A percentile compares a stretch with the other conserved stretches of the same genome.
Evolutionary conservation across 2,888 invertebrate genomes (phyloP).

Genomic region (Therioaphis trifolii): DNA sequence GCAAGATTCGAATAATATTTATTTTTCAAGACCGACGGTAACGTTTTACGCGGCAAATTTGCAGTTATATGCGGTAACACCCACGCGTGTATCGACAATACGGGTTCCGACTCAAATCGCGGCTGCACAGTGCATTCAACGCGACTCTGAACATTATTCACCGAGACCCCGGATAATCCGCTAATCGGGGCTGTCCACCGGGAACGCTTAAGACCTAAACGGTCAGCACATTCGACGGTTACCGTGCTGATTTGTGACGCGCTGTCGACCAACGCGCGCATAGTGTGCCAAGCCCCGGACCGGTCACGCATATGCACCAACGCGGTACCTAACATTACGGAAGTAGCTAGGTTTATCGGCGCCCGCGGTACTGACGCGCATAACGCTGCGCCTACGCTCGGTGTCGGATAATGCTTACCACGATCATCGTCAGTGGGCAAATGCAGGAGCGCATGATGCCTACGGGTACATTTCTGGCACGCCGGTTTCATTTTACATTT

Average conservation of each 20-base stretch:
- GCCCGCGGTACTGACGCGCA: not conserved
- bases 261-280: not conserved
- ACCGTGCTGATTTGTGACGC: not conserved
- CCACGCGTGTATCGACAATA: not conserved
- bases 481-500: not conserved
- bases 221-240: not conserved
- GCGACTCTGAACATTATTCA: not conserved
- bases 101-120: not conserved
- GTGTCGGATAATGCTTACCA: too few species aligned
- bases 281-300: not conserved
- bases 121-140: not conserved
- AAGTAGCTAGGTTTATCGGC: not conserved
- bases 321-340: constrained; percentile 1
- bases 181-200: not conserved
- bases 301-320: not conserved
- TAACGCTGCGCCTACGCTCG: not conserved
- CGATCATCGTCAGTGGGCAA: too few species aligned
- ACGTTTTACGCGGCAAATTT: not conserved
- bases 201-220: not conserved
- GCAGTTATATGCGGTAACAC: not conserved
- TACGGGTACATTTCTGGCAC: not conserved
- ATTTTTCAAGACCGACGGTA: not conserved
- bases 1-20: not conserved
- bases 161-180: not conserved
- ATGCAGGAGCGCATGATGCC: constrained; percentile 9